Conservation (phyloP, 2,797 vertebrate species). For the Steatocranus sp. region DNA sequence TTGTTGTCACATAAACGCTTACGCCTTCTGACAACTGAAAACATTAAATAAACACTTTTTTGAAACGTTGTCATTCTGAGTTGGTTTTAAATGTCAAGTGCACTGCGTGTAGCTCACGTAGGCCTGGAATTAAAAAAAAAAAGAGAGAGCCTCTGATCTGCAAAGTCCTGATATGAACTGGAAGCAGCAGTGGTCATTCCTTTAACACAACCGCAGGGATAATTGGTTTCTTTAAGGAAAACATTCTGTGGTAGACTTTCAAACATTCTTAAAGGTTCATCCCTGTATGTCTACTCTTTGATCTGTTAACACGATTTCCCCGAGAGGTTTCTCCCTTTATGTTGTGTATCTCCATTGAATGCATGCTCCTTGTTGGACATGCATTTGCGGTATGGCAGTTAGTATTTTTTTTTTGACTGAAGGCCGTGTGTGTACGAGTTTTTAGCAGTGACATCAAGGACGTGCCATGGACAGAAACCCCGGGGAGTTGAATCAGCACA, state of each 20-base stretch:
- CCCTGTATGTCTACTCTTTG: conserved; percentile 34
- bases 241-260: conserved; percentile 43
- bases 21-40: conserved; percentile 11
- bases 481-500: conserved; percentile 31
- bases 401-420: conserved; percentile 9
- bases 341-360: conserved; percentile 22
- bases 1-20: conserved; percentile 9
- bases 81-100: conserved; percentile 6
- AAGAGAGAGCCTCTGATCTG: conserved; percentile 15
- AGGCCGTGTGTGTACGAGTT: conserved; percentile 31
- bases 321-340: conserved; percentile 26
- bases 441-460: conserved; percentile 52
- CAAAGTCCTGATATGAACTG: conserved; percentile 38
- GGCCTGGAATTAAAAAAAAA: not conserved
- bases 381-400: conserved; percentile 3
- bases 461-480: conserved; percentile 37
- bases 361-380: conserved; percentile 15
- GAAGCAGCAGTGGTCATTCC: conserved; percentile 46
- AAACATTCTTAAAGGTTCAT: conserved; percentile 48
- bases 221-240: conserved; percentile 39
- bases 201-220: conserved; percentile 30
- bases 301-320: conserved; percentile 46
- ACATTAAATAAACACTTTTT: conserved; percentile 11
- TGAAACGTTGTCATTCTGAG: not conserved
- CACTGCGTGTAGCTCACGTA: not conserved